Conservation (phyloP, 2,888 invertebrate genomes). For the Hofmannophila pseudospretella region DNA sequence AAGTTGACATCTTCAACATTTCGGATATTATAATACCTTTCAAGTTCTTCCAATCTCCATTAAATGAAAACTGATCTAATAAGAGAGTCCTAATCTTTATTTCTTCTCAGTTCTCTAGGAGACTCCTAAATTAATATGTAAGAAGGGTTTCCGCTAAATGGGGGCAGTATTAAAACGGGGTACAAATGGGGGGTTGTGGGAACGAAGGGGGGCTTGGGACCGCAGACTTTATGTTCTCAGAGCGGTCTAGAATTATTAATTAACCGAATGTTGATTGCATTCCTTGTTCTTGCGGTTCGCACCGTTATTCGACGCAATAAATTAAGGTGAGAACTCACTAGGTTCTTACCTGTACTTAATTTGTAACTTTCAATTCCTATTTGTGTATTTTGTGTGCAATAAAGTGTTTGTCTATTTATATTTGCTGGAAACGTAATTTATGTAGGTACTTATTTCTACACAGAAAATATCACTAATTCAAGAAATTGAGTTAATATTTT, state of each 20-base stretch:
- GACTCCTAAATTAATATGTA: slow-evolving; percentile 65
- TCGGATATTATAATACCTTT: too few relatives aligned
- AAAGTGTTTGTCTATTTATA: too few relatives aligned
- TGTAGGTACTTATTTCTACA: not conserved
- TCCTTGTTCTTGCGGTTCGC: slow-evolving; percentile 43
- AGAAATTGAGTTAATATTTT: too few relatives aligned
- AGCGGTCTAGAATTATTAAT: slow-evolving; percentile 74
- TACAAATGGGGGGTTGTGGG: slow-evolving; percentile 53
- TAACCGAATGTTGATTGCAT: slow-evolving; percentile 70
- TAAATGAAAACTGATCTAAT: too few relatives aligned
- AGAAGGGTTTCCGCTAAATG: slow-evolving; percentile 55
- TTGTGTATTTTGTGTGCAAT: too few relatives aligned
- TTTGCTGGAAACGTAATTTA: too few relatives aligned
- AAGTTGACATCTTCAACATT: too few relatives aligned
- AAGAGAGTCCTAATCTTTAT: slow-evolving; percentile 2
- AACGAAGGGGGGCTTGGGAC: slow-evolving; percentile 29
- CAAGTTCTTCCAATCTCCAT: too few relatives aligned
- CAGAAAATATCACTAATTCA: too few relatives aligned
- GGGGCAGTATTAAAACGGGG: slow-evolving; percentile 67
- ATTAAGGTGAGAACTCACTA: too few relatives aligned
- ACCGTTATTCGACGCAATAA: slow-evolving; percentile 39
- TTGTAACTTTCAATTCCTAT: too few relatives aligned
- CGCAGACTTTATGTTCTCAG: slow-evolving; percentile 71
- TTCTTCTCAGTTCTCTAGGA: slow-evolving; percentile 18
- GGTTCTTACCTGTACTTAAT: too few relatives aligned